Conservation (phyloP, 1,140 invertebrate genomes). For the Musca domestica region DNA sequence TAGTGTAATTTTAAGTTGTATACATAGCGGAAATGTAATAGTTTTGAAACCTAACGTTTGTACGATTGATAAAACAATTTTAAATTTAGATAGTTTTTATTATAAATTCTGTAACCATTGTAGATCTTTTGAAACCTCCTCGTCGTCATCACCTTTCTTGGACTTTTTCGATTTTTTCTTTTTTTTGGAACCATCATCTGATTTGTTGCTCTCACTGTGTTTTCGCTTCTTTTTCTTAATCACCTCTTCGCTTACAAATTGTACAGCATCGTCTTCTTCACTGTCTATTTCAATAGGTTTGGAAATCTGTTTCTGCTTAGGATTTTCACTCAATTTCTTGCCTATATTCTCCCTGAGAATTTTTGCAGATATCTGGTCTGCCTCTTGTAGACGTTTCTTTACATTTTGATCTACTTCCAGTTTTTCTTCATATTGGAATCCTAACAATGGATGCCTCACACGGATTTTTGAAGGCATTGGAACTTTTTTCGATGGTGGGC, state of each 20-base stretch:
- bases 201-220: not conserved
- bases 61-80: no score
- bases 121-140: constrained; percentile 23
- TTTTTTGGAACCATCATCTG: constrained; percentile 1
- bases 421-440: constrained; percentile 25
- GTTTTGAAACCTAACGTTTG: no score
- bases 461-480: constrained; percentile 23
- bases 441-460: constrained; percentile 27
- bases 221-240: constrained; percentile 24
- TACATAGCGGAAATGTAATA: no score
- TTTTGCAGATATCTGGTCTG: constrained; percentile 15
- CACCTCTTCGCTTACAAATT: constrained; percentile 9
- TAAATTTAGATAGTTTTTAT: not conserved
- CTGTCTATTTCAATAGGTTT: constrained; percentile 1
- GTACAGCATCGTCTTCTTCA: constrained; percentile 15
- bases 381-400: constrained; percentile 17
- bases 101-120: constrained; percentile 25
- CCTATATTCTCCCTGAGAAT: not conserved
- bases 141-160: not conserved
- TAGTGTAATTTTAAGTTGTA: no score
- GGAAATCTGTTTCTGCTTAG: not conserved
- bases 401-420: constrained; percentile 2
- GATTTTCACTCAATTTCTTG: not conserved
- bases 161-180: constrained; percentile 25
- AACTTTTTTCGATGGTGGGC: constrained; percentile 4